Percentiles rank a stretch among this genome's conserved stretches.
Conservation (phyloP, 2,888 invertebrate species). For the Andrena flavipes region DNA sequence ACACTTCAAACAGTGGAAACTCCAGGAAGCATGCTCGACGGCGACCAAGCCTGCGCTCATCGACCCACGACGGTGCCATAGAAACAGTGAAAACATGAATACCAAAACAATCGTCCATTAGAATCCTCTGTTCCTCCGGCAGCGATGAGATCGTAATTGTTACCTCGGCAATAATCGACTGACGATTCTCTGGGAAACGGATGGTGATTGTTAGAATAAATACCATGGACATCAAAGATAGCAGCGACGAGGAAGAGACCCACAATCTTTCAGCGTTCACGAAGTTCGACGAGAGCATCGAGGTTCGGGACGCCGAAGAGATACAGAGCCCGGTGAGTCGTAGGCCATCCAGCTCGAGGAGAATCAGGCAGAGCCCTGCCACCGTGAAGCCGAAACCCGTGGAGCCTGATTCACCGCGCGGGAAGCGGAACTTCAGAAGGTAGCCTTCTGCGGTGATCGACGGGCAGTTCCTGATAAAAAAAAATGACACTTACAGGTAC, state of each 20-base stretch:
- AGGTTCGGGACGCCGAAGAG: slow-evolving; percentile 87
- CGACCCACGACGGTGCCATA: slow-evolving; percentile 60
- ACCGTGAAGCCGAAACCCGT: slow-evolving; percentile 37
- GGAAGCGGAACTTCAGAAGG: slow-evolving; percentile 68
- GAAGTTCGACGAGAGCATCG: slow-evolving; percentile 87
- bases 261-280: slow-evolving; percentile 77
- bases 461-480: background rate
- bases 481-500: slow-evolving; percentile 32
- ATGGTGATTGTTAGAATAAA: background rate
- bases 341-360: slow-evolving; percentile 67
- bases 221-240: slow-evolving; percentile 64
- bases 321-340: slow-evolving; percentile 85
- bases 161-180: background rate
- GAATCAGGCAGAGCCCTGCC: slow-evolving; percentile 49
- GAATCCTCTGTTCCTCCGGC: background rate
- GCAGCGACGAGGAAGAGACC: slow-evolving; percentile 69
- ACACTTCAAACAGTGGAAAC: background rate
- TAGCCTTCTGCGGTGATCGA: background rate
- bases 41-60: slow-evolving; percentile 36
- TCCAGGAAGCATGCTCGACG: background rate
- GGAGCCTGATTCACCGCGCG: slow-evolving; percentile 72
- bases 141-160: background rate
- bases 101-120: slow-evolving; percentile 36
- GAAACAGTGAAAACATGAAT: slow-evolving; percentile 45
- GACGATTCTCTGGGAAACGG: background rate